These are phyloP conservation scores for Papilio gigon DNA, from an alignment of 2,888 invertebrate species.

Conservation along the genomic window DNA sequence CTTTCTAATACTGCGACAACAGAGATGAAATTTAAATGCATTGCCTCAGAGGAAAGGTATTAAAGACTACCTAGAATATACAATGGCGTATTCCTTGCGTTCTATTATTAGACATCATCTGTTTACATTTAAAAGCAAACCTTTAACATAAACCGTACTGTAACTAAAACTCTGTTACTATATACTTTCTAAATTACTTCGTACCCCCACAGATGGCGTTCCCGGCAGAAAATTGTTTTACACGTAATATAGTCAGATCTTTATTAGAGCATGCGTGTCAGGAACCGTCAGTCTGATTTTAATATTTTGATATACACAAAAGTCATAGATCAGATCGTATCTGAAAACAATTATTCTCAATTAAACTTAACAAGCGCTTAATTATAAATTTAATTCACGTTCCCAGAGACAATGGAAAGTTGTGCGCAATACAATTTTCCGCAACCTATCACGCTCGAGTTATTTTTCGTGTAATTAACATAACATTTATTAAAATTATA, in stretches of 20 bases:
- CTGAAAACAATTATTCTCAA: not conserved
- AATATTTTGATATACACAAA: not conserved
- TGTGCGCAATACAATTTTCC: conserved; percentile 9
- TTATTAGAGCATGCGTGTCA: no score
- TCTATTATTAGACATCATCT: not conserved
- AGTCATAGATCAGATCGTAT: not conserved
- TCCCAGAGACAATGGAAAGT: conserved; percentile 9
- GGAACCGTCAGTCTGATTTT: no score
- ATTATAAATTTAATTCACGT: conserved; percentile 1
- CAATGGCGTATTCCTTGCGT: conserved; percentile 2
- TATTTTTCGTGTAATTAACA: not conserved
- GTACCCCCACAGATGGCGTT: no score
- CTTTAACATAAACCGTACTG: conserved; percentile 3
- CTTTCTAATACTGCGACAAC: not conserved
- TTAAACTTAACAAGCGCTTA: not conserved
- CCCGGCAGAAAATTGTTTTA: no score
- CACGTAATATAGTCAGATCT: no score
- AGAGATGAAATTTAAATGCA: not conserved
- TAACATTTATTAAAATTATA: not conserved
- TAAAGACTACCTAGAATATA: conserved; percentile 6
- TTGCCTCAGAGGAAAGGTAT: not conserved
- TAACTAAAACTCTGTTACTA: no score
- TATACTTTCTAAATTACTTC: no score
- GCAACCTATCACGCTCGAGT: conserved; percentile 8
- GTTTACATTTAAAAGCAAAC: conserved; percentile 12